Percentiles rank a stretch among this genome's conserved stretches.
phyloP scores from a whole-genome alignment of 2,113 vertebrate species.

The Choloepus hoffmanni region DNA sequence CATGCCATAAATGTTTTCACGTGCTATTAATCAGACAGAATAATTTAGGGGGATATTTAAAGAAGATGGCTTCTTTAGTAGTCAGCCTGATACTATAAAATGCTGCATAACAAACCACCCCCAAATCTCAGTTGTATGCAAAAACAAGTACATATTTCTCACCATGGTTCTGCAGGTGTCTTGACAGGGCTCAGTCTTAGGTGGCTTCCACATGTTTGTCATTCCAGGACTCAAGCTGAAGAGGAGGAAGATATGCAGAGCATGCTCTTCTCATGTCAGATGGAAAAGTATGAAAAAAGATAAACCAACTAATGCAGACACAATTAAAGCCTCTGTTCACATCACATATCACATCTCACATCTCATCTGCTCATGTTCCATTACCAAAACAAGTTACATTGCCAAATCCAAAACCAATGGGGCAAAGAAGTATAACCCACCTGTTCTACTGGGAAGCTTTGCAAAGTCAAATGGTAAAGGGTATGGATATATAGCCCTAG shows the following conservation, averaged over 20 bases:
- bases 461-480: neutral
- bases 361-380: neutral
- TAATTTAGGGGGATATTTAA: neutral
- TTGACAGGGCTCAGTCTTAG: neutral
- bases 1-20: neutral
- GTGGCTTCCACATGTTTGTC: neutral
- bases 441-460: neutral
- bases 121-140: neutral
- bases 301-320: neutral
- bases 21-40: neutral
- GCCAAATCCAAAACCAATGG: neutral
- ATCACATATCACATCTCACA: too few relatives aligned
- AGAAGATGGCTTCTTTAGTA: constrained; percentile 1
- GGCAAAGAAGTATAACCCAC: neutral
- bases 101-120: neutral
- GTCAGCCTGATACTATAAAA: neutral
- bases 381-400: neutral
- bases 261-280: neutral
- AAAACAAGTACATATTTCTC: neutral
- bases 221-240: neutral
- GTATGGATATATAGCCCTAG: neutral
- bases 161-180: neutral
- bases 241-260: neutral
- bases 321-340: neutral
- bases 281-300: neutral